Evolutionary conservation across 2,797 vertebrate species (phyloP), one percentile per base, ranked within the genome.

Genomic region (Sebastes paucispinis): DNA sequence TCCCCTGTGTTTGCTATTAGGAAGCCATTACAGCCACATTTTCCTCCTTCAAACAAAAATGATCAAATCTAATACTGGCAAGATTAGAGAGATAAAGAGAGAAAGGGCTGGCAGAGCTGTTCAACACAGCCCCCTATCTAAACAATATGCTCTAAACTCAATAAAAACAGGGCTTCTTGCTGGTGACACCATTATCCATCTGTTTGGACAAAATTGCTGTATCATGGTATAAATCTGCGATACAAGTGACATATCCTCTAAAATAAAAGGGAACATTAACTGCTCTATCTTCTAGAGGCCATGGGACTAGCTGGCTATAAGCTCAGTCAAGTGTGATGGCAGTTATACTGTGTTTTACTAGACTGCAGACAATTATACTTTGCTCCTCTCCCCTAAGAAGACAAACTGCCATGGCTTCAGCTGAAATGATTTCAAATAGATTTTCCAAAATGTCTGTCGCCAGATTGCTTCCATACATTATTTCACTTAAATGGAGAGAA

Each of bases 191-290:
- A 99, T 99, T 99, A 99, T 99, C 98, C 98, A 99, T 99, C 98
- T 99, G 98, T 99, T 99, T 99, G 98, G 97, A 97, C 97, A 98
- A 99, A 99, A 99, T 99, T 98, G 98, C 98, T 98, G 98, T 97
- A 99, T 99, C 98, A 99, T 98, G 97, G 97, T 98, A 99, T 99
- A 99, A 99, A 99, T 99, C 98, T 99, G 96, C 95, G 97, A 97
- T 97, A 98, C 98, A 98, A 99, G 98, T 99, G 98, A 99, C 98
- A 99, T 98, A 98, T 99, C 98, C 98, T 98, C 97, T 98, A 98
- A 99, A 99, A 99, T 99, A 99, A 99, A 99, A 99, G 97, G 98
- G 98, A 98, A 99, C 98, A 99, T 99, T 99, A 99, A 99, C 98
- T 99, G 98, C 98, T 99, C 98, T 99, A 99, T 99, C 98, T 99